Base-by-base conservation (phyloP, 2,113 vertebrate species). In the Neogobius melanostomus region DNA sequence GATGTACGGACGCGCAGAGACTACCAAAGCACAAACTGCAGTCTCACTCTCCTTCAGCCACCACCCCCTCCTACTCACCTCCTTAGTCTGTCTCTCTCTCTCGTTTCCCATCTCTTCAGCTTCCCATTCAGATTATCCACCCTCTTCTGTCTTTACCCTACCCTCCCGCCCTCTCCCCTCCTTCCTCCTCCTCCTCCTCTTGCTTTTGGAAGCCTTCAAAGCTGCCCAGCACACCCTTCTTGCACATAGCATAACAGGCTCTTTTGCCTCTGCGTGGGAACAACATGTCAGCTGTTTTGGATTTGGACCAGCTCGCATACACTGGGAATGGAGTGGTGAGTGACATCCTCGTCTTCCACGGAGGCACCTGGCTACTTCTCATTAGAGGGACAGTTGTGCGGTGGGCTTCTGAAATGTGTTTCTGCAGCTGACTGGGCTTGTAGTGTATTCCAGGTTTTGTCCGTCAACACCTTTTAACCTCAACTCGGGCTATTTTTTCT, bases 201-300 rank as follows among this genome's bases (percentile, higher is more conserved):
- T 69, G 71, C 71, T 63, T 67, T 79, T 80, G 85, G 85, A 85
- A 89, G 75, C 84, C 82, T 83, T 88, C 75, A 85, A 68, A 89
- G 83, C 89, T 79, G 75, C 87, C 81, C 76, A 71, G 82, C 88
- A 57, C 74, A 85, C 87, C 68, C 80, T 61, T 16, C 59, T 80
- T 52, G 65, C 77, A 76, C 86, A 78, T 83, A 88, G 77, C 87
- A 84, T 79, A 85, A 86, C 87, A 88, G 82, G 63, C 79, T 80
- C 71, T 79, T 89, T 81, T 90, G 43, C 59, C 15, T 42, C 82
- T 78, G 81, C 75, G 79, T 88, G 88, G 84, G 86, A 64, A 77
- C 87, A 91, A 85, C 88, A 93, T 93, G 93, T 92, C 91, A 85
- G 87, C 93, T 80, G 75, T 92, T 88, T 85, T 93, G 87, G 93